phyloP scores from a whole-genome alignment of 2,797 vertebrate species.

The Sebastolobus altivelis region DNA sequence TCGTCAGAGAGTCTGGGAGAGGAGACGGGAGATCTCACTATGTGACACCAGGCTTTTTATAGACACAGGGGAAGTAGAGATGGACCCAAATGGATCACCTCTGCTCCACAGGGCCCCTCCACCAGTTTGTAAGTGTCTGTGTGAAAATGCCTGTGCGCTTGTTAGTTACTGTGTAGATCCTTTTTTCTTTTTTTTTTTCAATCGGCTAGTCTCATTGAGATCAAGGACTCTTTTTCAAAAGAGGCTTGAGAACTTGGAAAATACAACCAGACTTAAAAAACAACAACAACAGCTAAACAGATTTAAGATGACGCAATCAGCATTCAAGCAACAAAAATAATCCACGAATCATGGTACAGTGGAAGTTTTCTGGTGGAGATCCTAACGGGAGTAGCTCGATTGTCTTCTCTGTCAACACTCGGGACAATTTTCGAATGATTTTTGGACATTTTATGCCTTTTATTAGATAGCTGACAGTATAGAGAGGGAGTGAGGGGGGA shows the following conservation, averaged over 20 bases:
- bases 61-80: slow-evolving; percentile 70
- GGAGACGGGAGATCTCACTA: slow-evolving; percentile 75
- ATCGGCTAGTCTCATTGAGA: neutral
- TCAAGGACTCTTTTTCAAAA: neutral
- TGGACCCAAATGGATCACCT: slow-evolving; percentile 65
- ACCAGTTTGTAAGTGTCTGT: slow-evolving; percentile 17
- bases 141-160: slow-evolving; percentile 29
- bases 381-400: neutral
- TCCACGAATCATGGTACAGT: neutral
- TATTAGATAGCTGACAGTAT: neutral
- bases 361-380: neutral
- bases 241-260: neutral
- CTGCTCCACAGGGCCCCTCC: slow-evolving; percentile 51
- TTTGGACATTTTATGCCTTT: neutral
- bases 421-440: neutral
- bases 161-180: slow-evolving; percentile 10
- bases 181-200: neutral
- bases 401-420: neutral
- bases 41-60: slow-evolving; percentile 78
- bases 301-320: neutral
- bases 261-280: neutral
- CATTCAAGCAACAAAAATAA: neutral
- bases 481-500: neutral
- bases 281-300: neutral
- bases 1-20: slow-evolving; percentile 77